A percentile compares a stretch with the other conserved stretches of the same genome.
These are phyloP conservation scores for Pteronotus mesoamericanus DNA, from an alignment of 2,797 vertebrate species.

Conservation along the genomic window DNA sequence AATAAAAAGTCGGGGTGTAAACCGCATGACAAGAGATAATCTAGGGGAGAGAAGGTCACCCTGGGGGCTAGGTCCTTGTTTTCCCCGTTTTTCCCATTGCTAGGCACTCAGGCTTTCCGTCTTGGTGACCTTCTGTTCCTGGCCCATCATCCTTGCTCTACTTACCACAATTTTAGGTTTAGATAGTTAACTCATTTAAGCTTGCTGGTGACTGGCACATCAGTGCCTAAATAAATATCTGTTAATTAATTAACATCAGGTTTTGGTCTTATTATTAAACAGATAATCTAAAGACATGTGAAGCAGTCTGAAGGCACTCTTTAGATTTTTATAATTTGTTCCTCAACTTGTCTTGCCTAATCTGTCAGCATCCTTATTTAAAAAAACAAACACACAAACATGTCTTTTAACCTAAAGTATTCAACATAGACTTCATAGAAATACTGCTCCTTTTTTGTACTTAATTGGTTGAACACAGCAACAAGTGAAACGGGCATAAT, in stretches of 20 bases:
- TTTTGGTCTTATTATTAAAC: background rate
- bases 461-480: background rate
- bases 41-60: too few relatives aligned
- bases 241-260: background rate
- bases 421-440: slow-evolving; percentile 14
- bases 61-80: too few relatives aligned
- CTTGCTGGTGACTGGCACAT: background rate
- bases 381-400: too few relatives aligned
- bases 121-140: too few relatives aligned
- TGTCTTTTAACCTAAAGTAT: background rate
- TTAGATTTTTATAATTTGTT: slow-evolving; percentile 2
- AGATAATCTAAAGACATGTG: background rate
- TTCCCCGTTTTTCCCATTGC: too few relatives aligned
- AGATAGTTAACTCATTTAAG: background rate
- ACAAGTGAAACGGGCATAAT: background rate
- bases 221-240: background rate
- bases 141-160: too few relatives aligned
- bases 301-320: background rate
- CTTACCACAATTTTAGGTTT: background rate
- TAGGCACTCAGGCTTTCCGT: too few relatives aligned
- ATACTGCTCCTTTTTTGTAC: background rate
- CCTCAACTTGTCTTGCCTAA: background rate
- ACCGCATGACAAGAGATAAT: too few relatives aligned
- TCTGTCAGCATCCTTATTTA: background rate
- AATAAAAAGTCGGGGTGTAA: too few relatives aligned